Evolutionary conservation across 2,113 vertebrate genomes (phyloP), one percentile per base, ranked within the genome.

Genomic region (Nothocercus nigrocapillus): DNA sequence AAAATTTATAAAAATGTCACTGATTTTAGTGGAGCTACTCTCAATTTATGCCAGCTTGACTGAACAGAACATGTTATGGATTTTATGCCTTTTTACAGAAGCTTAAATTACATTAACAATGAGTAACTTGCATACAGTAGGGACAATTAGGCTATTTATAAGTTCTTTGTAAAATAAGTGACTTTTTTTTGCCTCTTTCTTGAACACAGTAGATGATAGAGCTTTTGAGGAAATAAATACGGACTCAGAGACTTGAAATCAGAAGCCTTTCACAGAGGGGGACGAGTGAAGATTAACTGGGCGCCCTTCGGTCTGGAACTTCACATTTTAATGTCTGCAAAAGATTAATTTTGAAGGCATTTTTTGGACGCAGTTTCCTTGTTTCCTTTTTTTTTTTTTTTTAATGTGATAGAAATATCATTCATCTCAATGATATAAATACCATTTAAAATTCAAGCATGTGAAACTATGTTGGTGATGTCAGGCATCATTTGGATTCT

Each of bases 231-330:
- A 73, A 87, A 77, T n/a, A 49, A 81, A 68, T 30, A 28, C 0
- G 5, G 49, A 74, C 38, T 19, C 10, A 58, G 6, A 59, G 21
- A 82, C 20, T 64, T 84, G 17, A 67, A 78, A 56, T 47, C 11
- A n/a, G 49, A 90, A 72, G 28, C 18, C 18, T 86, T 69, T 82
- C 0, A 1, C 9, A 27, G 11, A 56, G 14, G 47, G 28, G 82
- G 28, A 81, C 78, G 18, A 49, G 75, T 11, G 7, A 64, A 3
- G 7, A 66, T 22, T 47, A 42, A 75, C 3, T 0, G 0, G 3
- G 17, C 7, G 2, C 21, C 62, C 32, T 56, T 28, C 70, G 78
- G 30, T 45, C 24, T 86, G 59, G 16, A 87, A 90, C n/a, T 63
- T 79, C 15, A 4, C 21, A 7, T 67, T 92, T 70, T 32, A 28